phyloP scores from a whole-genome alignment of 2,888 invertebrate genomes.

The Lithophane semibrunnea region DNA sequence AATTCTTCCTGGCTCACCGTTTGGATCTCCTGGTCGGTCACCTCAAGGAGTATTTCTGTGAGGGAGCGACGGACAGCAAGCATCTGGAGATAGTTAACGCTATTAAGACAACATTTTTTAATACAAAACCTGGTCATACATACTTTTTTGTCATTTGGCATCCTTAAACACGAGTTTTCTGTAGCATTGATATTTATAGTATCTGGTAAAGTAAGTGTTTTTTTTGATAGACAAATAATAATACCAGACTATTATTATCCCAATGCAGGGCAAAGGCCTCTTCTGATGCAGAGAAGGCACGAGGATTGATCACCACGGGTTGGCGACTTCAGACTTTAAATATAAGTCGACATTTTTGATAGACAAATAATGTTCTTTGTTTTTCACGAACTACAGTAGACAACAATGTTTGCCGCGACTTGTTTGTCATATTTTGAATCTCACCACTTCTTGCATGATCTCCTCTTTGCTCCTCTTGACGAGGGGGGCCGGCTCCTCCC shows the following conservation, averaged over 20 bases:
- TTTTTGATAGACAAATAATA: background rate
- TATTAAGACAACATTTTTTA: slow-evolving; percentile 5
- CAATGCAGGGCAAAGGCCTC: background rate
- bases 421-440: slow-evolving; percentile 7
- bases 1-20: slow-evolving; percentile 96
- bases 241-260: background rate
- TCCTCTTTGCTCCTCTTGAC: slow-evolving; percentile 90
- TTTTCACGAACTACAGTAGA: background rate
- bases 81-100: slow-evolving; percentile 91
- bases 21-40: slow-evolving; percentile 97
- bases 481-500: slow-evolving; percentile 72
- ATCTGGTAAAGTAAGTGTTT: background rate
- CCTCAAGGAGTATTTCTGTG: slow-evolving; percentile 98
- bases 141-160: background rate
- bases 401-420: too few relatives aligned
- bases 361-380: background rate
- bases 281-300: background rate
- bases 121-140: background rate
- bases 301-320: background rate
- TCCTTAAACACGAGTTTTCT: background rate
- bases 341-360: background rate
- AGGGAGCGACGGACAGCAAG: slow-evolving; percentile 95
- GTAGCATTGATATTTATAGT: background rate
- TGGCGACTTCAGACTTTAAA: background rate
- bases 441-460: slow-evolving; percentile 92